Evolutionary conservation across 2,797 vertebrate genomes (phyloP), one percentile per base, ranked within the genome.

Genomic region (Momotus momota): DNA sequence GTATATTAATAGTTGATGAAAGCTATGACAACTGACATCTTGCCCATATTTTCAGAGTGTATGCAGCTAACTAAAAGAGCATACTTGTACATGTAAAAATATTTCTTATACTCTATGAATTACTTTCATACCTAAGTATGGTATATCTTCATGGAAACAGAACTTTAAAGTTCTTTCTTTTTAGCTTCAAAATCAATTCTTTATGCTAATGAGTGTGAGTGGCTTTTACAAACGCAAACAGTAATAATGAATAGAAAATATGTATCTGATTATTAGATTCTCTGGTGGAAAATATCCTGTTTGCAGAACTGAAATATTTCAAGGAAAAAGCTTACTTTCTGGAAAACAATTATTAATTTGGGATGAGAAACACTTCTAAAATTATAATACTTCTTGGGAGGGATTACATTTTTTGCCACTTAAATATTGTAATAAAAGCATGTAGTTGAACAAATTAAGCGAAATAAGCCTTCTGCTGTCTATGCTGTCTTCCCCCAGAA

Each of bases 1-100:
- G 4, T 48, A 25, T n/a, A 73, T 12, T 46, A 51, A 55, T 3
- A n/a, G 16, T 38, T 0, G 0, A 79, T 4, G 60, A 54, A 67
- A 41, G 20, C 21, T 71, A 14, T 22, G 14, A 46, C 3, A 69
- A 15, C 5, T 77, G 49, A 52, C 5, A 66, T 9, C 7, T 77
- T 71, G 13, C 8, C 46, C 0, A 4, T 31, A 9, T 62, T 85
- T 87, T 62, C 35, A 35, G 21, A 62, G 6, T 35, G 16, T 33
- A 20, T 62, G 9, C 4, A 80, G 23, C 7, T 60, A 73, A 66
- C 8, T 70, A 66, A 57, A 84, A 62, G 3, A 38, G 3, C 29
- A 29, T 6, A 13, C 4, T 29, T 2, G 43, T 12, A 43, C 7
- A 71, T 8, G 7, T 58, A 61, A 83, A 89, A 80, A 33, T 70